Evolutionary conservation across 2,888 invertebrate genomes (phyloP), one percentile per base, ranked within the genome.

Genomic region (Sisyra nigra): DNA sequence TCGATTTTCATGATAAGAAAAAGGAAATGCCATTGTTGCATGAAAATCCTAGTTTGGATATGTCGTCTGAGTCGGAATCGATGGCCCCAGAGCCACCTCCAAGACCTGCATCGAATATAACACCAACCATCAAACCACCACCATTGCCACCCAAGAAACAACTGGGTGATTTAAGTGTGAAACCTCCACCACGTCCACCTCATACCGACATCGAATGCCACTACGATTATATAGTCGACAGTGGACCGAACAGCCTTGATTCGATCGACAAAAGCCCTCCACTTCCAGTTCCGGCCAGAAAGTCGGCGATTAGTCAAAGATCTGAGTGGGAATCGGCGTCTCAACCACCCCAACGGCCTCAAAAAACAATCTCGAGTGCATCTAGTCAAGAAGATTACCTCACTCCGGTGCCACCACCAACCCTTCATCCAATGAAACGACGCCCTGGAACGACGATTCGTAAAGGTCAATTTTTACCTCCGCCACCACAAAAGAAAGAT

Each of bases 121-220:
- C 49, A 3, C 56, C 63, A 10, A 64, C 74, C 41, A 69, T 73
- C 5, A 78, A 79, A 54, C 82, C 82, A 3, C 81, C 81, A 2
- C 82, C 82, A 3, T 61, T 82, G 57, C 71, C 81, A 14, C 82
- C 82, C 10, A 81, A 80, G 55, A 79, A 80, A 49, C 73, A 75
- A 50, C 65, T 67, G 35, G 68, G 65, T 41, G 72, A 72, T 48
- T 62, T 70, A 38, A 59, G 65, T 1, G 63, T 69, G 17, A 75
- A 79, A 36, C 78, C 78, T n/a, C 76, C 78, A 0, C 72, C 76
- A 0, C 57, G 71, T 40, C 79, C 77, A 1, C 76, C 74, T 1
- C 69, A 73, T 49, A 68, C 67, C 2, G 70, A 69, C 9, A 55
- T 55, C 14, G 65, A 67, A 37, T 61, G 65, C 14, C 67, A 68